Evolutionary conservation across 1,140 invertebrate species (phyloP).

Genomic region (Odontomachus brunneus): DNA sequence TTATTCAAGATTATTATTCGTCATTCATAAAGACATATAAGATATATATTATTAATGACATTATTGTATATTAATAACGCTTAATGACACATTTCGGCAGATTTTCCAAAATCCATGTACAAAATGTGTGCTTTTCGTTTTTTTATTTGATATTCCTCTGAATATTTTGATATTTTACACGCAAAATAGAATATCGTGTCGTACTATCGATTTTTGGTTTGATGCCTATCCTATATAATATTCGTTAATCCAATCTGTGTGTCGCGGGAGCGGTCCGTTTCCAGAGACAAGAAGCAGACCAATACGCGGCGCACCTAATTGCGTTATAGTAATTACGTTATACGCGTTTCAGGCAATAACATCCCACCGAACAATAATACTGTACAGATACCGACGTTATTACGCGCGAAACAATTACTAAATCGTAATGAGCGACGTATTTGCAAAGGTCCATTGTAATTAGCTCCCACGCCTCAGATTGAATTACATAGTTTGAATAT

Average conservation of each 20-base stretch:
- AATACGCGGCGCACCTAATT: slow-evolving; percentile 67
- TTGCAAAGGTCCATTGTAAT: slow-evolving; percentile 54
- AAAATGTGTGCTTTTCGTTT: background rate
- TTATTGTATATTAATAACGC: too few relatives aligned
- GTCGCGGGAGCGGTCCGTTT: slow-evolving; percentile 58
- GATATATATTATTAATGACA: too few relatives aligned
- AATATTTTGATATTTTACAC: too few relatives aligned
- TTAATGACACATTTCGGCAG: too few relatives aligned
- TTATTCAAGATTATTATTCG: too few relatives aligned
- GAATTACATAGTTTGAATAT: slow-evolving; percentile 47
- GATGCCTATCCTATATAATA: slow-evolving; percentile 33
- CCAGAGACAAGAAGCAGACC: slow-evolving; percentile 74
- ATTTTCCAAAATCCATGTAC: too few relatives aligned
- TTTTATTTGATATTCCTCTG: background rate
- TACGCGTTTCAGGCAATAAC: slow-evolving; percentile 54
- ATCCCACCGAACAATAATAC: slow-evolving; percentile 66
- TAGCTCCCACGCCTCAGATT: slow-evolving; percentile 47
- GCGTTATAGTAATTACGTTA: slow-evolving; percentile 75
- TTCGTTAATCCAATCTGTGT: slow-evolving; percentile 63
- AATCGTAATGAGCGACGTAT: slow-evolving; percentile 60
- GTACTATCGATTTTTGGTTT: slow-evolving; percentile 36
- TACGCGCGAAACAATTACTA: slow-evolving; percentile 51
- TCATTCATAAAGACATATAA: too few relatives aligned
- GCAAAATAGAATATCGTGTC: slow-evolving; percentile 1
- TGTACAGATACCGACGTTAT: slow-evolving; percentile 58